Evolutionary conservation across 2,888 invertebrate species (phyloP), one percentile per base, ranked within the genome.

Genomic region (Ectemnius cavifrons): DNA sequence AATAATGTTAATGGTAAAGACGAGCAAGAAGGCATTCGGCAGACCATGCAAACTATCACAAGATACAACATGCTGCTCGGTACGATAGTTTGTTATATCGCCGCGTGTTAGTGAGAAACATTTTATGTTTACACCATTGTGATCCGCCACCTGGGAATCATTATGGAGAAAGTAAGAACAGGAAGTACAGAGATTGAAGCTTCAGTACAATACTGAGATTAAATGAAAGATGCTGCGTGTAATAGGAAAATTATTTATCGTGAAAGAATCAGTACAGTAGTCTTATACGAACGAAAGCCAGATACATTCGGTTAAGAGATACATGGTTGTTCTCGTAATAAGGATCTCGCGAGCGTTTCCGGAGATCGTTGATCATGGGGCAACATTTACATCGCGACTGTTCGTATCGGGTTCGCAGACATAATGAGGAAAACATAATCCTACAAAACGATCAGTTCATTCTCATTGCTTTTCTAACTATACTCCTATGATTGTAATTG

Each of bases 231-330:
- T 83, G 52, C 52, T 62, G 67, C 64, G 60, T 23, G 52, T 75
- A 47, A 67, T 78, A 75, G 52, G 78, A 80, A 80, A 80, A 71
- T 74, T 60, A 56, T 83, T 82, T 82, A 82, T 82, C 83, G 70
- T 78, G 62, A 80, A 68, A 72, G 69, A 80, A 83, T 75, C 52
- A 66, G 70, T 81, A 81, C 81, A 82, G 16, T 75, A 52, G 14
- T 52, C 16, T 70, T 37, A 37, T 63, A 63, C 66, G 70, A 78
- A 80, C 66, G 72, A 68, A 80, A 81, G 65, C 68, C 69, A 67
- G 52, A 14, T 79, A 82, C 80, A 82, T 70, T 74, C 70, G 58
- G 67, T 57, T 71, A 71, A 72, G 66, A 63, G 63, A 64, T 77
- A 77, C 73, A 77, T 65, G 72, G 66, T 72, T 72, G 68, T 58